These are phyloP conservation scores for Pocota personata DNA, from an alignment of 2,888 invertebrate species.

Conservation along the genomic window DNA sequence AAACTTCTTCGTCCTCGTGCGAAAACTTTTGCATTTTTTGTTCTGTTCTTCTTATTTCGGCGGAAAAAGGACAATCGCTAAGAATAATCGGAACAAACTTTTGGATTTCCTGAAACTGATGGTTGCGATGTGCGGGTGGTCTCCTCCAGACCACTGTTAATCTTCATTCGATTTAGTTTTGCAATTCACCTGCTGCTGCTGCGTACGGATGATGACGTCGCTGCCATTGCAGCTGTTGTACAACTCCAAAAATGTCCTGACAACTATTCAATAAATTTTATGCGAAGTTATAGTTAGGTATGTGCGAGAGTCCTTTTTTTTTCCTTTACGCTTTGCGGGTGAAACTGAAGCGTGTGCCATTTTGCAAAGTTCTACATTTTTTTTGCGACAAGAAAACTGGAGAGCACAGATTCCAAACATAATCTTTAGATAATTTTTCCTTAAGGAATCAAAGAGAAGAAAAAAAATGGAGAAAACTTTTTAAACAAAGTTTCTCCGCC, in stretches of 20 bases:
- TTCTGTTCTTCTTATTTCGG: slow-evolving; percentile 27
- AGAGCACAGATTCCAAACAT: slow-evolving; percentile 56
- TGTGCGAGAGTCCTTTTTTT: neutral
- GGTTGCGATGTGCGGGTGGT: slow-evolving; percentile 16
- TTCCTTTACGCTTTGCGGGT: neutral
- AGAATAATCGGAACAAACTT: slow-evolving; percentile 72
- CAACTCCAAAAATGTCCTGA: slow-evolving; percentile 15
- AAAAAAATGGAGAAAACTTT: slow-evolving; percentile 33
- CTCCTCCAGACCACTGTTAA: slow-evolving; percentile 48
- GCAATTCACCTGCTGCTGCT: slow-evolving; percentile 67
- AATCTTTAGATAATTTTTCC: slow-evolving; percentile 68
- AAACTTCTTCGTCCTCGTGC: slow-evolving; percentile 60
- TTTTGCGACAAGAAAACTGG: slow-evolving; percentile 6
- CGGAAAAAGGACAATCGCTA: slow-evolving; percentile 57
- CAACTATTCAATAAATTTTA: slow-evolving; percentile 66
- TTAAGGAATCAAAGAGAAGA: slow-evolving; percentile 28
- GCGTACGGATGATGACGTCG: slow-evolving; percentile 6
- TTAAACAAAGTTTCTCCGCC: slow-evolving; percentile 57
- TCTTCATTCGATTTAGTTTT: slow-evolving; percentile 65
- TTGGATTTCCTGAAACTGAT: slow-evolving; percentile 68
- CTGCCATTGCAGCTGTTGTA: slow-evolving; percentile 25
- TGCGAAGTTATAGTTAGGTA: slow-evolving; percentile 5
- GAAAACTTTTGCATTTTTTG: slow-evolving; percentile 16
- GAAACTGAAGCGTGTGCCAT: slow-evolving; percentile 56
- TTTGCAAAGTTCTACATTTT: slow-evolving; percentile 22